Percentiles rank a stretch among this genome's conserved stretches.
Evolutionary conservation across 2,113 vertebrate species (phyloP).

Genomic region (Notechis scutatus): DNA sequence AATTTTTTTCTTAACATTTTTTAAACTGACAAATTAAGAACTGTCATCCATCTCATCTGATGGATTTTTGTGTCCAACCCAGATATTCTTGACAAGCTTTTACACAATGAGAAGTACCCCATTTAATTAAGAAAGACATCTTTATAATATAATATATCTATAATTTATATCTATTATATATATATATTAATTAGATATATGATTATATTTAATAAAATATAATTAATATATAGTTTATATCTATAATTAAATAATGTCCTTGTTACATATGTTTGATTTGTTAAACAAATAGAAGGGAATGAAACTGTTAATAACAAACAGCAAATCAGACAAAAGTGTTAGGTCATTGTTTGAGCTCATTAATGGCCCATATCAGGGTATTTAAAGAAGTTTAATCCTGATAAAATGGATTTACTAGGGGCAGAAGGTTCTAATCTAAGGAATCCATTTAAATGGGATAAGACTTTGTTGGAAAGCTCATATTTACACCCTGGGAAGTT

Average conservation of each 20-base stretch:
- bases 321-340: neutral
- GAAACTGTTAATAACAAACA: neutral
- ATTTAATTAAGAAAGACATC: neutral
- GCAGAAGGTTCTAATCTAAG: neutral
- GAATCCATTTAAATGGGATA: neutral
- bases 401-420: neutral
- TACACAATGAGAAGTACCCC: neutral
- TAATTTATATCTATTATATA: too few species aligned
- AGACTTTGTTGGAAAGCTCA: neutral
- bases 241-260: neutral
- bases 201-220: too few species aligned
- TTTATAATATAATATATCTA: too few species aligned
- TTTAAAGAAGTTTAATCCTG: neutral
- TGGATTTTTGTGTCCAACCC: neutral
- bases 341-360: neutral
- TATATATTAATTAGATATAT: too few species aligned
- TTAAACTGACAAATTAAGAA: neutral
- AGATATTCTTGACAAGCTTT: neutral
- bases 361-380: neutral
- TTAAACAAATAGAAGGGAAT: neutral
- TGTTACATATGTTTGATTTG: neutral
- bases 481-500: neutral
- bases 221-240: too few species aligned
- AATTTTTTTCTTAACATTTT: neutral
- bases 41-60: neutral